Conservation (phyloP, 2,888 invertebrate genomes). For the Xestia c-nigrum region DNA sequence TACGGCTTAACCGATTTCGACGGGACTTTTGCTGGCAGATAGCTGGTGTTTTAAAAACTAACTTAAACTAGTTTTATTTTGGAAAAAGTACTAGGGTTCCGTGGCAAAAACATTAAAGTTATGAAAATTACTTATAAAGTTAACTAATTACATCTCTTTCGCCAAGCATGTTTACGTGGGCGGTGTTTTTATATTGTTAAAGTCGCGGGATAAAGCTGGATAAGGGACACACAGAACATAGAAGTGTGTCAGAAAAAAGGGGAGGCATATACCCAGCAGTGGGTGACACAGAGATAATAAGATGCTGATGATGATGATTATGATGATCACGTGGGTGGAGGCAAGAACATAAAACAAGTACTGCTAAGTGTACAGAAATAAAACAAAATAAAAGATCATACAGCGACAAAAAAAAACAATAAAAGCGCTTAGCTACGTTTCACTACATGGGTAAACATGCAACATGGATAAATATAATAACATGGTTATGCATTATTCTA, state of each 20-base stretch:
- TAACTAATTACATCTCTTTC: neutral
- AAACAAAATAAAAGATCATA: neutral
- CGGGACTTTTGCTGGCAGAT: no score
- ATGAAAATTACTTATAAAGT: neutral
- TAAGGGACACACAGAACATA: no score
- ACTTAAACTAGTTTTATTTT: no score
- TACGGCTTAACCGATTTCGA: no score
- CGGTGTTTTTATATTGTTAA: no score
- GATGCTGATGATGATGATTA: neutral
- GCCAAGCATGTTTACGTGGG: neutral
- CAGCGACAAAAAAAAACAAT: neutral
- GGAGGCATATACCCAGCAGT: no score
- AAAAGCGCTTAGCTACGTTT: constrained; percentile 4
- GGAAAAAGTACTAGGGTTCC: no score
- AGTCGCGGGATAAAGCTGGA: no score
- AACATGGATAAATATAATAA: neutral
- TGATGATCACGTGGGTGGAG: neutral
- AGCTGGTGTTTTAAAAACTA: no score
- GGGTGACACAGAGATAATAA: no score
- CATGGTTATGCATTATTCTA: neutral
- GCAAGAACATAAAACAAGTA: neutral
- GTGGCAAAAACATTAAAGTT: no score
- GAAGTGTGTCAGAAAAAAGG: no score
- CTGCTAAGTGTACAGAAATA: neutral
- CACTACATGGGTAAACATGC: neutral